Base-by-base conservation (phyloP, 2,797 vertebrate species). In the Allenopithecus nigroviridis region DNA sequence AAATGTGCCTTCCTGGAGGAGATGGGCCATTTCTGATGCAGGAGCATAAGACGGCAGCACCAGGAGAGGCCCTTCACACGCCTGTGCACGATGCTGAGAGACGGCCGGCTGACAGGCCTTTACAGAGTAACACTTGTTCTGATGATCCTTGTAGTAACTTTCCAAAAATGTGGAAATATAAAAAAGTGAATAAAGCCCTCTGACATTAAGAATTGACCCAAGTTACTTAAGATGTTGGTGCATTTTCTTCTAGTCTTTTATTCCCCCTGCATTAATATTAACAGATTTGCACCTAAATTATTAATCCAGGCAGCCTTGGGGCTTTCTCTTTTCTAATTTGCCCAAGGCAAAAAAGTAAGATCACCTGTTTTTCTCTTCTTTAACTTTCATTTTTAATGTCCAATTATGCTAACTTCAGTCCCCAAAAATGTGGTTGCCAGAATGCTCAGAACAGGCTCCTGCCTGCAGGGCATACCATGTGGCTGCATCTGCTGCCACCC, bases 171-270 rank as follows among this genome's bases (percentile, higher is more conserved):
- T 94, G 8, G 21, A 46, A 61, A 90, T 91, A 14, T 81, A 17
- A 75, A 93, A 93, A 94, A 96, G 12, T 46, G 80, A 84, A 87
- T 50, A 61, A 70, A 78, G 75, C 36, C 21, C 53, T 78, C 41
- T 59, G 17, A 55, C 17, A 64, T 55, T 16, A 74, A 91, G 43
- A 75, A 30, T 14, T 76, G 41, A 90, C 48, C 43, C 21, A 3
- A 75, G 16, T 53, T 80, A 22, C 46, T 24, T 94, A 53, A 80
- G 5, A 70, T 90, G 55, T 89, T 50, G 41, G 26, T 46, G 11
- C 36, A 64, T 96, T 55, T 85, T 21, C 50, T 81, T 94, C 43
- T 53, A 17, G 8, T 57, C 30, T 57, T 84, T 19, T 70, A n/a
- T 86, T 13, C 17, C 48, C 19, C 19, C 53, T 84, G 24, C 11